Conservation (phyloP, 2,113 vertebrate genomes). For the Anser cygnoides region DNA sequence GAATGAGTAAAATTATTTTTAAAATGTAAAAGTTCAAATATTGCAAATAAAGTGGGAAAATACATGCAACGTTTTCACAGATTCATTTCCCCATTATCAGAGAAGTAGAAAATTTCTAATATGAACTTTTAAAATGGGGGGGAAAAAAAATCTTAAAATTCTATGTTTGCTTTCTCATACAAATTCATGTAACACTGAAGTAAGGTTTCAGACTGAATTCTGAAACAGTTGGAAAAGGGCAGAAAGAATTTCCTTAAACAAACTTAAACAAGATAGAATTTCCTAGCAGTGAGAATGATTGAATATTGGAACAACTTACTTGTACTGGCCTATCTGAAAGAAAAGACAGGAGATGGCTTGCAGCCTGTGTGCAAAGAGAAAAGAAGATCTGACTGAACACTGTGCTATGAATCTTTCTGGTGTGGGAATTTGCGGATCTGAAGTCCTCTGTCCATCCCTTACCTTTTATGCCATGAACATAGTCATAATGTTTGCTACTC, state of each 20-base stretch:
- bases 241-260: slow-evolving; percentile 30
- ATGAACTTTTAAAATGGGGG: not conserved
- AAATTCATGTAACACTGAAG: not conserved
- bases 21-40: not conserved
- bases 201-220: not conserved
- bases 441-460: not conserved
- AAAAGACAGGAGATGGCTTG: slow-evolving; percentile 16
- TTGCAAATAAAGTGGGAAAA: not conserved
- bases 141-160: not conserved
- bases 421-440: not conserved
- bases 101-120: not conserved
- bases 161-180: not conserved
- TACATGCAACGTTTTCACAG: not conserved
- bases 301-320: slow-evolving; percentile 27
- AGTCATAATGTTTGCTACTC: not conserved
- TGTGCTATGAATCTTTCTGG: slow-evolving; percentile 16
- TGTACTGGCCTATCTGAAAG: slow-evolving; percentile 35
- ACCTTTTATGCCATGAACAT: not conserved
- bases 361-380: not conserved
- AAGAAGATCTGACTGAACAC: slow-evolving; percentile 53
- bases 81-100: not conserved
- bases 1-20: not conserved
- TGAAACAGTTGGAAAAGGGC: slow-evolving; percentile 1
- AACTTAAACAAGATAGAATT: slow-evolving; percentile 28
- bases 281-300: slow-evolving; percentile 42